These are phyloP conservation scores for Psephotus haematonotus DNA, from an alignment of 2,113 vertebrate species.

Conservation along the genomic window DNA sequence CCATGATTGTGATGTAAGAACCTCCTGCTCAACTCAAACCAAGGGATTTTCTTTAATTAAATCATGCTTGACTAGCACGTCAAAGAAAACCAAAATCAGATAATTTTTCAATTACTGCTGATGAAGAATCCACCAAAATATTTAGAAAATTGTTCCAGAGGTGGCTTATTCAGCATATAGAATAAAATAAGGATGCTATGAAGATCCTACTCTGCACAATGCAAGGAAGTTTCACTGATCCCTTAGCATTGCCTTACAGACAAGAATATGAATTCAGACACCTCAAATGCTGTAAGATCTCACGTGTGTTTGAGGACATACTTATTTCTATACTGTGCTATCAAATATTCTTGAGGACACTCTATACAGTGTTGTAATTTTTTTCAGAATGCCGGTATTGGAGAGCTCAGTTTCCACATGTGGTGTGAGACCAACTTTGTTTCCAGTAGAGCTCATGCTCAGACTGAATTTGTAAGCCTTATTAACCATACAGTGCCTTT, in stretches of 20 bases:
- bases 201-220: background rate
- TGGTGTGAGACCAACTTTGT: background rate
- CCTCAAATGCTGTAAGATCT: rapidly evolving
- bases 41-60: background rate
- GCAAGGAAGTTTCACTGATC: background rate
- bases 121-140: background rate
- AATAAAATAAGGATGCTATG: background rate
- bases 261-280: background rate
- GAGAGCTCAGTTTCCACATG: background rate
- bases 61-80: background rate
- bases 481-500: background rate
- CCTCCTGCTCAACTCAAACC: background rate
- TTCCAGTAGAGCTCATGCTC: background rate
- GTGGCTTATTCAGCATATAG: background rate
- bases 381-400: background rate
- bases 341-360: background rate
- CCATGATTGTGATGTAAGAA: background rate
- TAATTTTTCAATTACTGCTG: background rate
- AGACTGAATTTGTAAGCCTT: background rate
- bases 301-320: background rate
- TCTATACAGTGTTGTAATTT: background rate
- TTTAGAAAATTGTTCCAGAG: background rate
- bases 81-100: background rate
- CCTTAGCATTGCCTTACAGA: background rate
- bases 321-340: background rate